Conservation (phyloP, 2,888 invertebrate species). For the Dusona sp. region DNA sequence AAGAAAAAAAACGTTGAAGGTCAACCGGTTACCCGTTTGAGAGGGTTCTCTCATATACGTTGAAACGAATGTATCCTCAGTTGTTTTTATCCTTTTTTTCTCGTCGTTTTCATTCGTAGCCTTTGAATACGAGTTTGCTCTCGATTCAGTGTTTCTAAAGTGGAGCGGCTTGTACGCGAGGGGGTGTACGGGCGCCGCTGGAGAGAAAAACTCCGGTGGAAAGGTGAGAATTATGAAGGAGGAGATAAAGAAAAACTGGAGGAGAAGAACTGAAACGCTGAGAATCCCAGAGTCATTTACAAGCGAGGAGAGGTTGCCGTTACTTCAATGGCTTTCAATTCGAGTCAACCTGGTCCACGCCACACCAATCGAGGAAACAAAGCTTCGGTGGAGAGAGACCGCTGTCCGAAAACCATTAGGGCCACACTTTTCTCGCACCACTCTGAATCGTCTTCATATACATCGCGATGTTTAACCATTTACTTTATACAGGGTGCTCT, state of each 20-base stretch:
- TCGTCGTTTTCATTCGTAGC: slow-evolving; percentile 24
- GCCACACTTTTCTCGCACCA: slow-evolving; percentile 57
- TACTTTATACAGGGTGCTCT: slow-evolving; percentile 46
- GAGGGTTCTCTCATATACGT: slow-evolving; percentile 20
- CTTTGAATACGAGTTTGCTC: slow-evolving; percentile 43
- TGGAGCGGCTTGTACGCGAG: slow-evolving; percentile 9
- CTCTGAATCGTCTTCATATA: slow-evolving; percentile 46
- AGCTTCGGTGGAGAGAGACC: slow-evolving; percentile 32
- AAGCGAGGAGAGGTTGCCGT: slow-evolving; percentile 47
- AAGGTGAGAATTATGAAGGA: slow-evolving; percentile 39
- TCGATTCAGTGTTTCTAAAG: slow-evolving; percentile 37
- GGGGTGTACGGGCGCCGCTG: neutral
- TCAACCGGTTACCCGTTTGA: slow-evolving; percentile 60
- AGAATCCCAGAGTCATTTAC: slow-evolving; percentile 50
- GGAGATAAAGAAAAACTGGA: slow-evolving; percentile 27
- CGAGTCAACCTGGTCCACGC: slow-evolving; percentile 1
- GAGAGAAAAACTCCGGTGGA: slow-evolving; percentile 28
- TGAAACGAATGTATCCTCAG: slow-evolving; percentile 24
- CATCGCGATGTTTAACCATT: slow-evolving; percentile 49
- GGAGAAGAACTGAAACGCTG: slow-evolving; percentile 35
- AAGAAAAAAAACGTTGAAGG: slow-evolving; percentile 52
- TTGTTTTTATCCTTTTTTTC: slow-evolving; percentile 2
- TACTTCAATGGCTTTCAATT: slow-evolving; percentile 34
- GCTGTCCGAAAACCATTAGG: slow-evolving; percentile 70
- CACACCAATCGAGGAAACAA: slow-evolving; percentile 16